phyloP scores from a whole-genome alignment of 2,888 invertebrate species.

The Aphidius colemani region DNA sequence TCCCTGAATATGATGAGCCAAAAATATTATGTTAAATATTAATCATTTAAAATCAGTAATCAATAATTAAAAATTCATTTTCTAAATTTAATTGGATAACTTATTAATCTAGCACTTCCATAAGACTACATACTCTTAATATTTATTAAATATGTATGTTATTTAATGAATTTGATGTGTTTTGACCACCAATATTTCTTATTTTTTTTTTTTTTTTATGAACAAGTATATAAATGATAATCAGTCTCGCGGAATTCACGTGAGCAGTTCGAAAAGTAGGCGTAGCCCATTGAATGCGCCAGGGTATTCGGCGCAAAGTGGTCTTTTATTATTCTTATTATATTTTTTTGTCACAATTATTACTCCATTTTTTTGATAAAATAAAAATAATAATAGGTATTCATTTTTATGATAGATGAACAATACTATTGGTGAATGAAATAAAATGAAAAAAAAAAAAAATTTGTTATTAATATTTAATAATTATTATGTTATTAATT shows the following conservation, averaged over 20 bases:
- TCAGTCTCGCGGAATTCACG: slow-evolving; percentile 47
- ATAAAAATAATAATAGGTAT: neutral
- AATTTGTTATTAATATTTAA: neutral
- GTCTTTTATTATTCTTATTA: slow-evolving; percentile 37
- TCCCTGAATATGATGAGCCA: neutral
- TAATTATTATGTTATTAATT: no score
- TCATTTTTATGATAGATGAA: neutral
- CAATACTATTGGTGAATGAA: neutral
- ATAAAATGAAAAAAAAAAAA: neutral
- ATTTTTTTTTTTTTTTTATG: neutral
- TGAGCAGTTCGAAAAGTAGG: slow-evolving; percentile 54
- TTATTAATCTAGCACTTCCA: no score
- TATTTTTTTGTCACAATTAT: slow-evolving; percentile 19
- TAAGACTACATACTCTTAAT: no score
- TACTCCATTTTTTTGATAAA: slow-evolving; percentile 14
- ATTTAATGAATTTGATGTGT: no score
- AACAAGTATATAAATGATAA: slow-evolving; percentile 27
- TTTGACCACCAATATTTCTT: no score
- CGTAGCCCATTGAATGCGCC: slow-evolving; percentile 48
- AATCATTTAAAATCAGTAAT: neutral
- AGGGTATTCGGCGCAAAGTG: slow-evolving; percentile 35
- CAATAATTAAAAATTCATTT: no score
- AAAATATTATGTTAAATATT: neutral
- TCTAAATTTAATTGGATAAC: no score
- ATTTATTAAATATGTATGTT: no score